Evolutionary conservation across 2,888 invertebrate genomes (phyloP), one percentile per base, ranked within the genome.

Genomic region (Pammene fasciana): DNA sequence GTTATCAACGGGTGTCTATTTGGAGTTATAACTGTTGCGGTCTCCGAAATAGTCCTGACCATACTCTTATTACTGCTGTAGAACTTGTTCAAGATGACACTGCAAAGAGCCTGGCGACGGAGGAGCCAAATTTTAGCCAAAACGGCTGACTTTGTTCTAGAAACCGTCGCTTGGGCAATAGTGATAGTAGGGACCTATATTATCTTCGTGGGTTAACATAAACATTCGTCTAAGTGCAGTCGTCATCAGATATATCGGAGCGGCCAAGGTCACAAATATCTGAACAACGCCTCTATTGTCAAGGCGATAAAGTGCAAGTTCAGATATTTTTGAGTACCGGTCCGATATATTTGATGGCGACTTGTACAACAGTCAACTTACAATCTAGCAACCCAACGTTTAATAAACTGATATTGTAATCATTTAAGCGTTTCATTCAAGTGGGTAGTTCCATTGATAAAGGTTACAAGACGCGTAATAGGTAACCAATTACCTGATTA

Each of bases 151-250:
- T 62, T 77, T 26, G 26, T 82, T 13, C 45, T 81, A 8, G 86
- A 88, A 68, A 65, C 75, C 0, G 10, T 86, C 16, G 75, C 81
- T 26, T 89, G 89, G 87, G 74, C 78, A 0, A 72, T 78, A 10
- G 64, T 88, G 13, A 65, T 87, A 57, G 5, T 67, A 38, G 62
- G 62, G 18, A 26, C 41, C 8, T 62, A 43, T 18, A n/a, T 59
- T 0, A 59, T 26, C 26, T n/a, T 54, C 16, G n/a, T 34, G n/a
- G 34, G 5, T 13, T 52, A 52, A 52, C 34, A 54, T 13, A 54
- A 54, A 26, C 11, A 26, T 26, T 5, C 50, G 50, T 50, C 18
- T 50, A 18, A 50, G 34, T 52, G 4, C 26, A 7, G 26, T 1
- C 11, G 52, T 52, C 11, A 52, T n/a, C n/a, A n/a, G n/a, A n/a